Base-by-base conservation (phyloP, 2,888 invertebrate genomes). In the Cantharis rufa region DNA sequence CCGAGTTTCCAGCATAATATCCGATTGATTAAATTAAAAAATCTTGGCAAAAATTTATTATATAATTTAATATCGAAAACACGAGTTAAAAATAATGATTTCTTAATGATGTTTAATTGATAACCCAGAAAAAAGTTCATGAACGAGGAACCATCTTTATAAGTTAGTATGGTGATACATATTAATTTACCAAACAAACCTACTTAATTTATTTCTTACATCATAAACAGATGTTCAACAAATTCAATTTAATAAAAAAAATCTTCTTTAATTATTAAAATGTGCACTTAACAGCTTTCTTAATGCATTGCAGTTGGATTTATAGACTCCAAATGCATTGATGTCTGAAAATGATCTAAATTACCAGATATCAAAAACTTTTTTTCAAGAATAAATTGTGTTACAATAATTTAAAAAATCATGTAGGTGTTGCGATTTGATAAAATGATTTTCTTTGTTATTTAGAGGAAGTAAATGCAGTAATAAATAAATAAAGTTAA, bases 51-150 rank as follows among this genome's bases (percentile, higher is more conserved):
- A n/a, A 24, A 24, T 32, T 32, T 13, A 32, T 32, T 32, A 32
- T 32, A 13, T 32, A 32, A 32, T 32, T 32, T 28, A 28, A 32
- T 48, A 48, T n/a, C 48, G 7, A 48, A 48, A n/a, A 7, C 1
- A 63, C 11, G 16, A 63, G 18, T 63, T 63, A 63, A 63, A 63
- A 18, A 18, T 63, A 63, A 3, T 18, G 16, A 63, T 18, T 63
- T 10, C 63, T 16, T 63, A 18, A 21, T 21, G 13, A 66, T 21
- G 21, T 7, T 21, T 13, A 66, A 66, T 66, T 80, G 88, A 88
- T 78, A 84, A 86, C 32, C 73, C 27, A n/a, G 32, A 62, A 66
- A 66, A 72, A 28, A 73, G 73, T 73, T 73, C 73, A 73, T 62
- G 69, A 73, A 69, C 73, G 27, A 73, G 73, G 63, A 73, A 73